Conservation (phyloP, 2,797 vertebrate genomes). For the Cyprinella venusta region DNA sequence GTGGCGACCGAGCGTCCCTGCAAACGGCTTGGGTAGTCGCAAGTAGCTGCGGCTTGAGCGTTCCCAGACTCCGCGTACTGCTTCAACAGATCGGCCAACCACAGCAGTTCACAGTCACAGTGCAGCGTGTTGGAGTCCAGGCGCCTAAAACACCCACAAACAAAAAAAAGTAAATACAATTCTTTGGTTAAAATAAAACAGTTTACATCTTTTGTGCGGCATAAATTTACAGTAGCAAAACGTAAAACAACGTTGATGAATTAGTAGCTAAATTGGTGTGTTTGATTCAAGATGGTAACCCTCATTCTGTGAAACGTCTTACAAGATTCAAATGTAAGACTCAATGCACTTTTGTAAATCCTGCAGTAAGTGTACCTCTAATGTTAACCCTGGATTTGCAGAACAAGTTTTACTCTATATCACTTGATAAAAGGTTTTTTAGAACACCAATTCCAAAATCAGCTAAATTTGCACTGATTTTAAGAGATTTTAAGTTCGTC, state of each 20-base stretch:
- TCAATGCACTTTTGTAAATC: background rate
- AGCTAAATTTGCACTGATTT: background rate
- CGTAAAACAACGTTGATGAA: background rate
- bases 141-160: constrained; percentile 75
- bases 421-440: background rate
- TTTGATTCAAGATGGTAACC: background rate
- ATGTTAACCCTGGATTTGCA: background rate
- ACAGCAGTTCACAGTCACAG: constrained; percentile 96
- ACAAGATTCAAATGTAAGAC: background rate
- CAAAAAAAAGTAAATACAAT: background rate
- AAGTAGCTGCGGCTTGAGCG: constrained; percentile 94
- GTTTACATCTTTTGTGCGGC: background rate
- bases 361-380: background rate
- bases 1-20: constrained; percentile 95
- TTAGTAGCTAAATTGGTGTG: background rate
- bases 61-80: constrained; percentile 91
- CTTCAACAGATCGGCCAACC: constrained; percentile 93
- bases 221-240: background rate
- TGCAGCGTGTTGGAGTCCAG: constrained; percentile 93
- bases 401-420: background rate
- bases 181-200: background rate
- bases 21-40: constrained; percentile 89
- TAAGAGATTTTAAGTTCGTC: background rate
- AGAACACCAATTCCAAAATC: background rate
- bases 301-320: background rate